Evolutionary conservation across 64 coral and sea anemone genomes (phyloP).

Genomic region (Cladopsammia gracilis): DNA sequence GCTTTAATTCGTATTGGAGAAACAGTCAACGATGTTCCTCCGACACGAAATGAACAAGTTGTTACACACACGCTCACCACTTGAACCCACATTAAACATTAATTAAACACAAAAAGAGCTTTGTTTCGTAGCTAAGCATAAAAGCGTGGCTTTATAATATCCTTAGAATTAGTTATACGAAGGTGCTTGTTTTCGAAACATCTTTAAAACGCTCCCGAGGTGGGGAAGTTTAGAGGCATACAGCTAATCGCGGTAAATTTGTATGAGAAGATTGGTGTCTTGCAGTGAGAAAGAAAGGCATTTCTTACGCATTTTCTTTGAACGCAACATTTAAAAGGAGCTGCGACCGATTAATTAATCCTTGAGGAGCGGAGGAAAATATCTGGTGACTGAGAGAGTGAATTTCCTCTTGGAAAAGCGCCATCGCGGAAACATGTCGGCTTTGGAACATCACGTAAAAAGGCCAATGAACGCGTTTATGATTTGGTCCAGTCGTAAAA

Average conservation of each 20-base stretch:
- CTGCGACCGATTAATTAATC: background rate
- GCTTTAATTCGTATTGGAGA: no score
- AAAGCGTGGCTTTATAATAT: conserved; percentile 36
- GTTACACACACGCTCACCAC: background rate
- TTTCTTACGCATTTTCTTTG: background rate
- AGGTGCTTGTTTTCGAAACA: background rate
- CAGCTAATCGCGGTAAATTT: conserved; percentile 13
- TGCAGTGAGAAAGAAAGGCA: background rate
- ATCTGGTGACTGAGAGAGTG: no score
- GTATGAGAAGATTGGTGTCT: background rate
- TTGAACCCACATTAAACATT: conserved; percentile 49
- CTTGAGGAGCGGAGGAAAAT: background rate
- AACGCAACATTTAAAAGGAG: conserved; percentile 10
- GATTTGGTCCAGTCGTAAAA: conserved; percentile 94
- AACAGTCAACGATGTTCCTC: background rate
- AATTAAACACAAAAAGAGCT: conserved; percentile 35
- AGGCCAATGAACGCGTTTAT: conserved; percentile 96
- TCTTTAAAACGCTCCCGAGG: background rate
- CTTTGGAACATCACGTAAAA: conserved; percentile 78
- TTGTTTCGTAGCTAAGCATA: conserved; percentile 50
- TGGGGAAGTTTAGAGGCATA: background rate
- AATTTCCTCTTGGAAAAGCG: background rate
- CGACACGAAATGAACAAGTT: conserved; percentile 41
- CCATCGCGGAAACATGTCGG: background rate
- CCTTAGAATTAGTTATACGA: background rate